A percentile compares a stretch with the other conserved stretches of the same genome.
Evolutionary conservation across 2,113 vertebrate genomes (phyloP).

Genomic region (Xiphophorus couchianus): DNA sequence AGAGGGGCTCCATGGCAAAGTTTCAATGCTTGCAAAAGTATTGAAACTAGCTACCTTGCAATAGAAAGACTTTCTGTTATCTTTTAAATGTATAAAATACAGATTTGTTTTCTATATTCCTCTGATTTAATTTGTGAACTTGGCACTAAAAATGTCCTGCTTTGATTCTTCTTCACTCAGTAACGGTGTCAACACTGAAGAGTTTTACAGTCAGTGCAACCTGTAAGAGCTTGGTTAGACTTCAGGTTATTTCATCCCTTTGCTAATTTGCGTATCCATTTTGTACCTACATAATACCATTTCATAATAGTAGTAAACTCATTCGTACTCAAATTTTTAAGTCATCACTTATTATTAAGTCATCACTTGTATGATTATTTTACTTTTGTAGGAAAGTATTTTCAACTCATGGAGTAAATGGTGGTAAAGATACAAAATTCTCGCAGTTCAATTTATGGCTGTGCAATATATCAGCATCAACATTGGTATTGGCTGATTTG

Average conservation of each 20-base stretch:
- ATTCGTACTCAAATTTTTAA: background rate
- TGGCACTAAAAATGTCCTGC: background rate
- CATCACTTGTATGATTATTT: background rate
- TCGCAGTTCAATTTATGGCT: no score
- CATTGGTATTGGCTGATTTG: no score
- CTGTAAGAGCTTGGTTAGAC: background rate
- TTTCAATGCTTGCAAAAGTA: background rate
- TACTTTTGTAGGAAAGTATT: background rate
- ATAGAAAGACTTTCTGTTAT: background rate
- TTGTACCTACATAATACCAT: background rate
- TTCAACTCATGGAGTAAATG: background rate
- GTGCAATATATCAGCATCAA: no score
- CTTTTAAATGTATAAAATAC: no score
- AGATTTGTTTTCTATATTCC: no score
- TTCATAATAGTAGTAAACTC: background rate
- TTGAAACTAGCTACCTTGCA: background rate
- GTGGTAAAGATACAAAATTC: no score
- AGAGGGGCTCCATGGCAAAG: no score
- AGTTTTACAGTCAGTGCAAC: no score
- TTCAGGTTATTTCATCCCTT: background rate
- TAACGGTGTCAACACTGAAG: background rate
- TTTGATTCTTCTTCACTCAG: background rate
- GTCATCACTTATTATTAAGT: background rate
- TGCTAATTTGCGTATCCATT: background rate
- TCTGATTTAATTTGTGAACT: background rate